Base-by-base conservation (phyloP, 2,888 invertebrate species). In the Drosophila nigricruria region DNA sequence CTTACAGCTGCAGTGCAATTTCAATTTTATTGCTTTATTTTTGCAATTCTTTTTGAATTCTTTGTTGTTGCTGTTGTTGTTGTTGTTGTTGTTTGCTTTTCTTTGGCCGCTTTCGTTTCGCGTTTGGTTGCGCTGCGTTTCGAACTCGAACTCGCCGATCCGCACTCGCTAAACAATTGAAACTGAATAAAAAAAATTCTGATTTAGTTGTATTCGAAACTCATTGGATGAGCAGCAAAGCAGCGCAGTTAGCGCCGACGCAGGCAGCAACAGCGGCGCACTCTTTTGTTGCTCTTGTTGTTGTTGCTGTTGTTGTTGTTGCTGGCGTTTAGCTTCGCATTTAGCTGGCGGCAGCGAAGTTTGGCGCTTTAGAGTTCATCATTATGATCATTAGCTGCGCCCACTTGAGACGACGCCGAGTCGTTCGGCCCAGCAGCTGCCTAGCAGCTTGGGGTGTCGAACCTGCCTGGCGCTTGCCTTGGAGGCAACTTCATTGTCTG, bases 131-230 rank as follows among this genome's bases (percentile, higher is more conserved):
- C 72, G 79, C 79, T 73, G 80, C 78, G 74, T 72, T 72, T 70
- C 72, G 59, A 75, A 82, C 74, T 78, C 79, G 81, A 74, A 79
- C 57, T 75, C 81, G 76, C 61, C 89, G 90, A 91, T 90, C 91
- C 91, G 91, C 86, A 91, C 90, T 91, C 92, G 90, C 90, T 91
- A 88, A 90, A 91, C 92, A 91, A 92, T 90, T 92, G 88, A 87
- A 91, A 92, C 92, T 90, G 92, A 92, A 91, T 91, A 91, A 91
- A 49, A 40, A 45, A 91, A 91, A 91, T 91, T 92, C 92, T 91
- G 90, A 91, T 86, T 91, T 88, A 88, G 91, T 89, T 90, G 88
- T 82, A 78, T 87, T 89, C 82, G 84, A 87, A 87, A 88, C 84
- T 87, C 86, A 87, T 87, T 81, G 86, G 82, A 82, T 81, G 84